Evolutionary conservation across 2,797 vertebrate species (phyloP), one percentile per base, ranked within the genome.

Genomic region (Sylvia borin): DNA sequence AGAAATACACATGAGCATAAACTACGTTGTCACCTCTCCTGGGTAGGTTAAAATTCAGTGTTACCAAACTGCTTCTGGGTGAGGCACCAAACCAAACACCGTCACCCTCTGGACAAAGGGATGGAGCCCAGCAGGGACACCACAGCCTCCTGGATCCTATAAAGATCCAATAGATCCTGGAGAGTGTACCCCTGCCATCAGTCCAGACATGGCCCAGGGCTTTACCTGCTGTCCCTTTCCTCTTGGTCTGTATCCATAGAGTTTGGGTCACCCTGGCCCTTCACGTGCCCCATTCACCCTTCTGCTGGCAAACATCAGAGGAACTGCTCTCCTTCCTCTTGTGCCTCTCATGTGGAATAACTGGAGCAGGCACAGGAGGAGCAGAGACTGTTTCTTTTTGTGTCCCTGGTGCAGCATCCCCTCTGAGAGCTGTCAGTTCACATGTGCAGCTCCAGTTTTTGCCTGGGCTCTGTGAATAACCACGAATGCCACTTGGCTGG

Each of bases 241-340:
- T 81, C 61, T 25, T 67, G 27, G 0, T 66, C 60, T 77, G 31
- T 31, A 13, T 5, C 31, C n/a, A 9, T 1, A 2, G 66, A 58
- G 11, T 68, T 29, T 43, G 72, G 47, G 34, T 73, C 51, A 54
- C 55, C 17, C 14, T 43, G 54, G 40, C 25, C 45, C 22, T 78
- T 66, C 67, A 7, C 0, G 0, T 75, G 38, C 29, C 53, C 31
- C 1, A 0, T 43, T 80, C 61, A 40, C 27, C 26, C 13, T 48
- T 73, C 84, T 51, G n/a, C 40, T 90, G 65, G 20, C 27, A 70
- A 61, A 22, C 26, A 13, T 14, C 32, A 75, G 64, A 51, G 72
- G 76, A 62, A 6, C 54, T 83, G 72, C 10, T 40, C 43, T 83
- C 25, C 68, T 72, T 85, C 62, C 65, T 26, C 53, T 55, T 38